Base-by-base conservation (phyloP, 2,888 invertebrate species). In the Anthrax anthrax region DNA sequence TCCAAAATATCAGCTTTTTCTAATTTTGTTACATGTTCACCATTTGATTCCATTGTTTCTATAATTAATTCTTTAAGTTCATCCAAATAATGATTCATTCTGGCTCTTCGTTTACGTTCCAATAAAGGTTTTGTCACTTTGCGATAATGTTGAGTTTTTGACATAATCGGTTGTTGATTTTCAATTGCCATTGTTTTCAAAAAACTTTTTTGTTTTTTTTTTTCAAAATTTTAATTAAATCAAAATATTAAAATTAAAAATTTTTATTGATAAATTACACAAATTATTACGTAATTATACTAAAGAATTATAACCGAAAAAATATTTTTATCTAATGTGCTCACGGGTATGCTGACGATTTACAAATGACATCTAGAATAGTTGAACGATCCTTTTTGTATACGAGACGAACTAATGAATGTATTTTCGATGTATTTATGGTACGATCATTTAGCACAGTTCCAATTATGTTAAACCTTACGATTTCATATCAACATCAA, bases 51-150 rank as follows among this genome's bases (percentile, higher is more conserved):
- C 55, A 89, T 75, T 39, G 87, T 66, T 48, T 66, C 65, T 50
- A 89, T 87, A 80, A 90, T 87, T 61, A 90, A 71, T 69, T 89
- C 89, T 68, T 89, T 90, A 47, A 90, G 75, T 63, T 90, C 89
- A 65, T 90, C 89, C 63, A 90, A 74, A 69, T 89, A 89, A 55
- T 85, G 81, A 70, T 90, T 90, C 75, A 90, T 90, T 64, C 90
- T 77, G 54, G 90, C 90, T 55, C 90, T 76, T 49, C 89, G 77
- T 65, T 89, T 88, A 59, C 89, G 76, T 71, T 90, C 90, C 55
- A 90, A 71, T 80, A 90, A 81, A 58, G 89, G 90, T 67, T 90
- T 90, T 80, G 88, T 89, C 61, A 90, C 86, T 79, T 88, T 90
- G 70, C 90, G 80, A 71, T 90, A 90, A 67, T 90, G 89, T 70